A percentile compares a stretch with the other conserved stretches of the same genome.
Conservation (phyloP, 1,140 invertebrate genomes). For the Pogonus chalceus region DNA sequence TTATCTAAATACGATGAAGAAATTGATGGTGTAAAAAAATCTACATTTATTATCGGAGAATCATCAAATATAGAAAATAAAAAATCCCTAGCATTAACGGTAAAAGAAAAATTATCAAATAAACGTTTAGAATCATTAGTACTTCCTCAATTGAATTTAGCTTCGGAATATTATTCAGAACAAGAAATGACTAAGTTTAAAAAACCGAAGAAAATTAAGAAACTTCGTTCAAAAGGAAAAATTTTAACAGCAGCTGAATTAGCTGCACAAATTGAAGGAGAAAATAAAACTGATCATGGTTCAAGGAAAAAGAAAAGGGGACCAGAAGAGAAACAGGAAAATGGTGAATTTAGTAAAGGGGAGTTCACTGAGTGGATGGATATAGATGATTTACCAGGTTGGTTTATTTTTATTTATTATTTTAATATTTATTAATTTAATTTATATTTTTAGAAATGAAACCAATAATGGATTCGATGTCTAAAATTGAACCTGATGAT, state of each 20-base stretch:
- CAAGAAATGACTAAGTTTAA: conserved; percentile 79
- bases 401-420: conserved; percentile 16
- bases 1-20: conserved; percentile 95
- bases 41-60: conserved; percentile 71
- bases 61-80: conserved; percentile 37
- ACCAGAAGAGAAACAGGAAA: conserved; percentile 33
- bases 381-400: conserved; percentile 32
- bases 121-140: conserved; percentile 64
- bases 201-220: conserved; percentile 78
- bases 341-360: conserved; percentile 30
- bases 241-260: conserved; percentile 51
- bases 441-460: conserved; percentile 36
- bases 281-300: conserved; percentile 33
- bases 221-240: conserved; percentile 42
- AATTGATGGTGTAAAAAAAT: conserved; percentile 68
- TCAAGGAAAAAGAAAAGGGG: conserved; percentile 45
- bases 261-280: conserved; percentile 26
- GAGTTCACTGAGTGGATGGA: conserved; percentile 21
- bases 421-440: conserved; percentile 12
- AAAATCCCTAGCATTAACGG: conserved; percentile 37
- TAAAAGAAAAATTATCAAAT: conserved; percentile 51
- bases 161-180: conserved; percentile 81
- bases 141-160: conserved; percentile 56
- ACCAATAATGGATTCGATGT: conserved; percentile 44
- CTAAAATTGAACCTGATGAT: conserved; percentile 66